Evolutionary conservation across 2,797 vertebrate species (phyloP).

Genomic region (Clarias fuscus): DNA sequence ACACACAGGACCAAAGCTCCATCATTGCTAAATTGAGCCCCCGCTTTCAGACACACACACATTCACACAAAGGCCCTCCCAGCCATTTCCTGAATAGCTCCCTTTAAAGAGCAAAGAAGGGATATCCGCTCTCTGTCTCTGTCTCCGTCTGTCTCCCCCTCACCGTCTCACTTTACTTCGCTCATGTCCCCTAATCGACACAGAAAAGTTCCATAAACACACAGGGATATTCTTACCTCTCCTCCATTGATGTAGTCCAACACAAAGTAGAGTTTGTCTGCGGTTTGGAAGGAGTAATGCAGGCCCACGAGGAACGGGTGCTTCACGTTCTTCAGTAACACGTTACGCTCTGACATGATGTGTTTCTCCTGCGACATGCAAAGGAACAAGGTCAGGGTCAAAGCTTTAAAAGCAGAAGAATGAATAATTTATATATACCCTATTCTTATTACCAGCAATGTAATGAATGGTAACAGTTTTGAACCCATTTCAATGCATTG

Average conservation of each 20-base stretch:
- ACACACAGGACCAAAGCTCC: constrained; percentile 38
- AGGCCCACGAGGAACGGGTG: constrained; percentile 97
- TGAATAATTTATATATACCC: not conserved
- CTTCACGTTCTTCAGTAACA: constrained; percentile 95
- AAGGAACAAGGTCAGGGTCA: not conserved
- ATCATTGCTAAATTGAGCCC: constrained; percentile 71
- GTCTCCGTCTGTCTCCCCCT: constrained; percentile 27
- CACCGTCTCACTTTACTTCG: not conserved
- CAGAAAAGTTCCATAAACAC: not conserved
- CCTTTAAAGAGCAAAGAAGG: constrained; percentile 65
- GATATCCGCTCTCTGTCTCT: constrained; percentile 63
- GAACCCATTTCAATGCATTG: not conserved
- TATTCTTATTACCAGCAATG: not conserved
- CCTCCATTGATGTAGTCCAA: constrained; percentile 99
- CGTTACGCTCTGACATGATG: constrained; percentile 98
- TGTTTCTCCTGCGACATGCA: constrained; percentile 86
- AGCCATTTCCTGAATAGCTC: constrained; percentile 72
- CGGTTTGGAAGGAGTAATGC: constrained; percentile 97
- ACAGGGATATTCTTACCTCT: constrained; percentile 79
- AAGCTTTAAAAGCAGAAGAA: not conserved
- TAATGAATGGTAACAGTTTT: no score
- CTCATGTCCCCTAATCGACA: not conserved
- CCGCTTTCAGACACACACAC: constrained; percentile 41
- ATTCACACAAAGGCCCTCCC: constrained; percentile 54
- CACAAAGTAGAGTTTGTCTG: constrained; percentile 95